Conservation (phyloP, 2,888 invertebrate genomes). For the Eupithecia tripunctaria region DNA sequence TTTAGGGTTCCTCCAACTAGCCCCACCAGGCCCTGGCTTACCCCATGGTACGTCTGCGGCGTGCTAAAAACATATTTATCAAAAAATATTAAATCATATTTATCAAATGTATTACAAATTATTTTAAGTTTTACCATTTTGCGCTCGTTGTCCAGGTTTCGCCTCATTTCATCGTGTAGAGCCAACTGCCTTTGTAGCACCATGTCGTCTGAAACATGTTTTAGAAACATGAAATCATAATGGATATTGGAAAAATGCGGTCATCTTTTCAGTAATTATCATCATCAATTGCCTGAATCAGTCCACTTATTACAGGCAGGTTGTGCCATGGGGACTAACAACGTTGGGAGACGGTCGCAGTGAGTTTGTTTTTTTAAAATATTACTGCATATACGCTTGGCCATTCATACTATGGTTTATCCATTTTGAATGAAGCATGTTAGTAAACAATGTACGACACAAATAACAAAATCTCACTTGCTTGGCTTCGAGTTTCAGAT, state of each 20-base stretch:
- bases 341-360: not conserved
- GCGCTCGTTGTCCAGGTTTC: constrained; percentile 77
- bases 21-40: constrained; percentile 88
- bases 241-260: not conserved
- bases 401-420: no score
- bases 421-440: no score
- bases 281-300: not conserved
- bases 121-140: constrained; percentile 79
- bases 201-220: constrained; percentile 78
- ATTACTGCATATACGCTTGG: no score
- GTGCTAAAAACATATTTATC: constrained; percentile 68
- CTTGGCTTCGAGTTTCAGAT: no score
- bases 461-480: no score
- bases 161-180: constrained; percentile 74
- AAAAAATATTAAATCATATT: constrained; percentile 29
- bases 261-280: not conserved
- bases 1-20: constrained; percentile 89
- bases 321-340: not conserved
- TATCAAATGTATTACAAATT: not conserved
- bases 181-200: constrained; percentile 82
- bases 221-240: not conserved
- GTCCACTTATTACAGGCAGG: not conserved
- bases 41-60: constrained; percentile 86
- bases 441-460: no score
- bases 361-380: not conserved